These are phyloP conservation scores for Caenorhabditis japonica DNA, from an alignment of 2,888 invertebrate species.

Conservation along the genomic window DNA sequence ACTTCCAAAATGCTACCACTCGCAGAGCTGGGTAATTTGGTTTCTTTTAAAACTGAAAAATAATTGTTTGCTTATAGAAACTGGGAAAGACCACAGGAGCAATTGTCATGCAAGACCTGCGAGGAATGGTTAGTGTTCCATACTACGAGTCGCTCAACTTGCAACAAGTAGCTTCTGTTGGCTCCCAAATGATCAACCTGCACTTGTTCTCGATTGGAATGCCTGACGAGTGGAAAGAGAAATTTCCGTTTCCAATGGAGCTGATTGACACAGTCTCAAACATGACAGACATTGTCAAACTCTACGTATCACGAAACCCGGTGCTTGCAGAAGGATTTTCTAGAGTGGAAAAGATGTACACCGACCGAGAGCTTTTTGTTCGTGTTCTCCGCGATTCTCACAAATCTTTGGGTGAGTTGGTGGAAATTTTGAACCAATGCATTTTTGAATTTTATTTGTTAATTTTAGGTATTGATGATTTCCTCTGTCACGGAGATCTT, in stretches of 20 bases:
- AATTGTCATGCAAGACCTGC: slow-evolving; percentile 57
- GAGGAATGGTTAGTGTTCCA: slow-evolving; percentile 54
- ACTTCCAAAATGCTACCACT: slow-evolving; percentile 41
- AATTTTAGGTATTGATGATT: slow-evolving; percentile 54
- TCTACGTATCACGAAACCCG: slow-evolving; percentile 44
- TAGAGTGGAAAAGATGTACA: slow-evolving; percentile 44
- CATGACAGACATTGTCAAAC: slow-evolving; percentile 50
- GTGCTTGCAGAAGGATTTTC: slow-evolving; percentile 27
- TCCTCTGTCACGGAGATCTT: slow-evolving; percentile 62
- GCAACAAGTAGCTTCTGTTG: slow-evolving; percentile 47
- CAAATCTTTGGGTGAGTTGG: slow-evolving; percentile 26
- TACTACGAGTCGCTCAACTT: slow-evolving; percentile 55
- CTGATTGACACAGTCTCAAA: slow-evolving; percentile 52
- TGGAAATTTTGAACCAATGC: not conserved
- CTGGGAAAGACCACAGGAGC: slow-evolving; percentile 41
- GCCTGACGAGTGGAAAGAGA: slow-evolving; percentile 35
- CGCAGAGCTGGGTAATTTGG: slow-evolving; percentile 44
- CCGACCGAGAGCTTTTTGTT: slow-evolving; percentile 25
- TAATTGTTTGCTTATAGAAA: slow-evolving; percentile 15
- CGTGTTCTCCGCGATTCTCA: slow-evolving; percentile 47
- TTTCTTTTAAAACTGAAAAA: not conserved
- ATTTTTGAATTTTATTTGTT: slow-evolving; percentile 2
- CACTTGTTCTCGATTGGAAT: slow-evolving; percentile 50
- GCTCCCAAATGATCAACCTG: slow-evolving; percentile 44
- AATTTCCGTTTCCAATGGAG: slow-evolving; percentile 53